phyloP scores from a whole-genome alignment of 2,888 invertebrate genomes.

The Zootermopsis nevadensis region DNA sequence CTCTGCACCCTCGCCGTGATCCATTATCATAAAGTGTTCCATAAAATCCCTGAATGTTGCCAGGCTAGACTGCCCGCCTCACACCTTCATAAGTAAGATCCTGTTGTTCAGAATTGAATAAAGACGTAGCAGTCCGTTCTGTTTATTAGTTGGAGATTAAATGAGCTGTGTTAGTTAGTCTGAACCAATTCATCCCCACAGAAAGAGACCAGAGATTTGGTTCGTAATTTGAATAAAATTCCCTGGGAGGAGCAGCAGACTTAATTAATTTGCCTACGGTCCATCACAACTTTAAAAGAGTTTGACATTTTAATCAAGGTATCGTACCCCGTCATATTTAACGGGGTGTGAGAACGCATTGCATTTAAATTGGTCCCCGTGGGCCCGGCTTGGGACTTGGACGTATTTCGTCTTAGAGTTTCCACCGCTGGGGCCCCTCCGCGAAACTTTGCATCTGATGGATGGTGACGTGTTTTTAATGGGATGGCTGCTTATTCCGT shows the following conservation, averaged over 20 bases:
- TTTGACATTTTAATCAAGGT: slow-evolving; percentile 34
- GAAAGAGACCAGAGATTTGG: not conserved
- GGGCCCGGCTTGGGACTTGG: slow-evolving; percentile 7
- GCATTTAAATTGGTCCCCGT: not conserved
- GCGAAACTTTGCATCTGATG: slow-evolving; percentile 7
- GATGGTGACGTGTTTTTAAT: slow-evolving; percentile 29
- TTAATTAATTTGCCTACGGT: slow-evolving; percentile 1
- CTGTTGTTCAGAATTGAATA: too few relatives aligned
- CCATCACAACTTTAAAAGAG: slow-evolving; percentile 31
- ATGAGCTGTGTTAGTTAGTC: too few relatives aligned
- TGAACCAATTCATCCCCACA: too few relatives aligned
- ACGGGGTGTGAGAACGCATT: not conserved
- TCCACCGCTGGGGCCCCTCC: not conserved
- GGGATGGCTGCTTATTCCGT: not conserved
- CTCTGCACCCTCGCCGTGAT: too few relatives aligned
- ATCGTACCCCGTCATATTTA: not conserved
- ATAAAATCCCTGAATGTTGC: too few relatives aligned
- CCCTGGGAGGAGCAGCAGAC: not conserved
- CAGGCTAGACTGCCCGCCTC: too few relatives aligned
- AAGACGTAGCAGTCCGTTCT: too few relatives aligned
- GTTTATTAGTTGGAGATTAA: too few relatives aligned
- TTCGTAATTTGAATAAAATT: not conserved
- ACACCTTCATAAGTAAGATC: too few relatives aligned
- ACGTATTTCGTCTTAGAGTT: not conserved
- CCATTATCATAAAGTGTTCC: too few relatives aligned